Evolutionary conservation across 2,797 vertebrate species (phyloP).

Genomic region (Caiman crocodilus): DNA sequence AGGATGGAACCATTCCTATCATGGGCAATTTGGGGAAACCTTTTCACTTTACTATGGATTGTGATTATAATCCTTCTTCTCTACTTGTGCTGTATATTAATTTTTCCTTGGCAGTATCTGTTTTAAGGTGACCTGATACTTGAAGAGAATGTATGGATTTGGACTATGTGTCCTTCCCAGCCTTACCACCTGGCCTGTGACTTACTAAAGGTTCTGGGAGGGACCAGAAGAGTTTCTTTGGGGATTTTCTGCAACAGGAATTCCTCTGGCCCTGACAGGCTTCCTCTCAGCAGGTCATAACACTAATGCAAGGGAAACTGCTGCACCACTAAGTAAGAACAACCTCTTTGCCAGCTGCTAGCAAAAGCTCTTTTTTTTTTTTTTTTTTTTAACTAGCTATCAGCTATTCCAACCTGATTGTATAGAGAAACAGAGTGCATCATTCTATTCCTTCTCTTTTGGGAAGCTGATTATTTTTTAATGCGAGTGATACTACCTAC

Average conservation of each 20-base stretch:
- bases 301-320: not conserved
- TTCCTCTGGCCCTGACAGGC: not conserved
- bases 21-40: not conserved
- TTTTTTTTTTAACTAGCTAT: fast-evolving
- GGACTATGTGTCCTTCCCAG: not conserved
- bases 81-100: not conserved
- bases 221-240: not conserved
- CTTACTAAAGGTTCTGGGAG: not conserved
- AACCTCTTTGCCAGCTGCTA: not conserved
- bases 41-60: not conserved
- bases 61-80: not conserved
- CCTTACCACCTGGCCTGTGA: not conserved
- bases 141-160: not conserved
- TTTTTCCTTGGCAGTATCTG: not conserved
- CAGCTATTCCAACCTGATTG: not conserved
- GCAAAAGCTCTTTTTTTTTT: not conserved
- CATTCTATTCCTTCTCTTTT: not conserved
- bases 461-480: slow-evolving; percentile 7
- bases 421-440: not conserved
- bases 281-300: not conserved
- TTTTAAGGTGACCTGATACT: not conserved
- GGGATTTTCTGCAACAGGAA: not conserved
- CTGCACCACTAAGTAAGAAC: not conserved
- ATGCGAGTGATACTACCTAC: not conserved
- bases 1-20: not conserved